Conservation (phyloP, 2,797 vertebrate genomes). For the Bradypodion pumilum region DNA sequence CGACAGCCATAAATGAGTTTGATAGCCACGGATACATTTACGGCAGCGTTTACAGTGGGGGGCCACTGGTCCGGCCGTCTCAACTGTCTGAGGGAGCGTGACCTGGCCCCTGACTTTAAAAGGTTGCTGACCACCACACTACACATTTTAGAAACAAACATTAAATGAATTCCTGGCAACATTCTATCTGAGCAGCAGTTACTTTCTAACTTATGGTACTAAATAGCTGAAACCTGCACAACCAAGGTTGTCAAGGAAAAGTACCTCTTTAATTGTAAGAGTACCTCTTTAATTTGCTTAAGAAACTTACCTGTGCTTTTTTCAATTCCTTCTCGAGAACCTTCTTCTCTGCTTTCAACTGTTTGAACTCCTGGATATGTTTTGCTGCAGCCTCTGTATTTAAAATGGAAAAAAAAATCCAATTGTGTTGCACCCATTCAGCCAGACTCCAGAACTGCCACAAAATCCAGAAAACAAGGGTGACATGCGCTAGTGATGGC, state of each 20-base stretch:
- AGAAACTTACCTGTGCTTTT: conserved; percentile 76
- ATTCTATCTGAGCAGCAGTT: not conserved
- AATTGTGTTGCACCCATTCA: conserved; percentile 15
- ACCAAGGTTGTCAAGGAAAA: not conserved
- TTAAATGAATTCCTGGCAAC: not conserved
- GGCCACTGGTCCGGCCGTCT: too few species aligned
- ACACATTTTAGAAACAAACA: not conserved
- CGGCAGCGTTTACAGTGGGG: too few species aligned
- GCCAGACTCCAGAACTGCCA: not conserved
- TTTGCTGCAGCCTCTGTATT: conserved; percentile 80
- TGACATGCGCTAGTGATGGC: not conserved
- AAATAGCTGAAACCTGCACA: not conserved
- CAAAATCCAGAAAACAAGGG: not conserved
- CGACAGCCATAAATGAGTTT: too few species aligned
- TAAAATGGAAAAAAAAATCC: conserved; percentile 17
- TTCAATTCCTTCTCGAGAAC: conserved; percentile 84
- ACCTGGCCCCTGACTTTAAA: too few species aligned
- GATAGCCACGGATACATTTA: too few species aligned
- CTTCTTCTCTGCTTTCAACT: conserved; percentile 84
- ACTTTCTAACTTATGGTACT: not conserved
- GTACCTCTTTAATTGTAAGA: not conserved
- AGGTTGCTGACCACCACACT: too few species aligned
- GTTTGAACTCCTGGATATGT: conserved; percentile 81
- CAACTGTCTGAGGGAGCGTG: too few species aligned
- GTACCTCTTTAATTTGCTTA: not conserved